Percentiles rank a stretch among this genome's conserved stretches.
Evolutionary conservation across 2,888 invertebrate species (phyloP).

Genomic region (Troides oblongomaculatus): DNA sequence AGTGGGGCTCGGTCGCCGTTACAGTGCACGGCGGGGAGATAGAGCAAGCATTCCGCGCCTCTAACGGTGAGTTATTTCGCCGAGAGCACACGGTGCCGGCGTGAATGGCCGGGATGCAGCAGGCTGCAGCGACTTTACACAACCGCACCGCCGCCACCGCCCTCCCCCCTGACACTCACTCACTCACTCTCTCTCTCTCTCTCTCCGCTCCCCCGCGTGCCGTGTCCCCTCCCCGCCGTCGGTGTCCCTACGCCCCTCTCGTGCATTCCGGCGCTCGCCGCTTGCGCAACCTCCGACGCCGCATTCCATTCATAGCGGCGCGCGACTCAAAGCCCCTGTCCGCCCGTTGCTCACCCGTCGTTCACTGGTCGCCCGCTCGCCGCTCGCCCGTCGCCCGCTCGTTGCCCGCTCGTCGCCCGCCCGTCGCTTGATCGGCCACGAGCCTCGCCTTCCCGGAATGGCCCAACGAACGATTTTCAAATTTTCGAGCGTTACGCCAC

Average conservation of each 20-base stretch:
- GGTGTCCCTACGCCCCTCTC: conserved; percentile 31
- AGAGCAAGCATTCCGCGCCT: conserved; percentile 73
- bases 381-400: conserved; percentile 25
- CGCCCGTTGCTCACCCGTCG: conserved; percentile 26
- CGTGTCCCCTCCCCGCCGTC: conserved; percentile 42
- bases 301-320: conserved; percentile 77
- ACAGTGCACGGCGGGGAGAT: conserved; percentile 48
- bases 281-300: conserved; percentile 75
- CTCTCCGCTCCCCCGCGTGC: conserved; percentile 32
- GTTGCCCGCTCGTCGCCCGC: conserved; percentile 28
- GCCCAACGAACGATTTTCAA: conserved; percentile 67
- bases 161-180: no score
- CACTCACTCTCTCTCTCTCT: conserved; percentile 33
- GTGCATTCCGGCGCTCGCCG: conserved; percentile 52
- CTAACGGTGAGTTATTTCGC: conserved; percentile 78
- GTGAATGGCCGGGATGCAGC: conserved; percentile 77
- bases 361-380: conserved; percentile 24
- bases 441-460: conserved; percentile 59
- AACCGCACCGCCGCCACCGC: neutral
- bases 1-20: conserved; percentile 35
- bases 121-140: conserved; percentile 44
- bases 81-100: conserved; percentile 60
- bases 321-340: conserved; percentile 41
- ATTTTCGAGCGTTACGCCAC: conserved; percentile 75
- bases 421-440: conserved; percentile 32